Percentiles rank a stretch among this genome's conserved stretches.
Conservation (phyloP, 2,888 invertebrate genomes). For the Acronicta aceris region DNA sequence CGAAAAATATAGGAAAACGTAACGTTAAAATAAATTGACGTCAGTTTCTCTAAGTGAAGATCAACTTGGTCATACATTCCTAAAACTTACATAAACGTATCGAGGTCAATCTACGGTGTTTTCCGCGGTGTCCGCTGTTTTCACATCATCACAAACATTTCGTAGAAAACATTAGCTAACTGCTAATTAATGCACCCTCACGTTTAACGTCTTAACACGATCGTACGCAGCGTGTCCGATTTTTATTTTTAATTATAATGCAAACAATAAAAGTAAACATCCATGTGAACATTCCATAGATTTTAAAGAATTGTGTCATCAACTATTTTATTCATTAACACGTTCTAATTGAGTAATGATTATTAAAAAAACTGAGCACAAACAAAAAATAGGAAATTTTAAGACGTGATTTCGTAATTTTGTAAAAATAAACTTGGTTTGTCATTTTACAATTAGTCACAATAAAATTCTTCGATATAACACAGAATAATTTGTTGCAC, state of each 20-base stretch:
- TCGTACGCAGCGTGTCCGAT: constrained; percentile 74
- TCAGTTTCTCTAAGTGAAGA: too few relatives aligned
- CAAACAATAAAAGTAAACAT: constrained; percentile 69
- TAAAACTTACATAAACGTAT: constrained; percentile 17
- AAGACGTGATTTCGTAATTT: constrained; percentile 5
- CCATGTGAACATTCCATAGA: constrained; percentile 66
- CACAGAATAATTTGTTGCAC: too few relatives aligned
- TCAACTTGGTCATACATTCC: neutral
- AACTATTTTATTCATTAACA: constrained; percentile 64
- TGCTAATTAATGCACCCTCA: constrained; percentile 83
- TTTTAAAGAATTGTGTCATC: constrained; percentile 66
- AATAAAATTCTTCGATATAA: neutral
- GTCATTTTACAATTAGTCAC: constrained; percentile 11
- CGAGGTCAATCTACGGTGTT: constrained; percentile 54
- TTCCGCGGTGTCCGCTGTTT: constrained; percentile 70
- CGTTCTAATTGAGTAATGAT: constrained; percentile 56
- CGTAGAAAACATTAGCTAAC: constrained; percentile 67
- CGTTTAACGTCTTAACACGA: constrained; percentile 69
- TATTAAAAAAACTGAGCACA: constrained; percentile 25
- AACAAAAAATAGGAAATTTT: constrained; percentile 25
- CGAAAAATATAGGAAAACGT: too few relatives aligned
- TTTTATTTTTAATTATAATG: constrained; percentile 74
- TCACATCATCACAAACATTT: constrained; percentile 68
- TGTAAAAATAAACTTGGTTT: too few relatives aligned
- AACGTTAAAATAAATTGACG: too few relatives aligned